These are phyloP conservation scores for Periophthalmus modestus DNA, from an alignment of 2,113 vertebrate species.

Conservation along the genomic window DNA sequence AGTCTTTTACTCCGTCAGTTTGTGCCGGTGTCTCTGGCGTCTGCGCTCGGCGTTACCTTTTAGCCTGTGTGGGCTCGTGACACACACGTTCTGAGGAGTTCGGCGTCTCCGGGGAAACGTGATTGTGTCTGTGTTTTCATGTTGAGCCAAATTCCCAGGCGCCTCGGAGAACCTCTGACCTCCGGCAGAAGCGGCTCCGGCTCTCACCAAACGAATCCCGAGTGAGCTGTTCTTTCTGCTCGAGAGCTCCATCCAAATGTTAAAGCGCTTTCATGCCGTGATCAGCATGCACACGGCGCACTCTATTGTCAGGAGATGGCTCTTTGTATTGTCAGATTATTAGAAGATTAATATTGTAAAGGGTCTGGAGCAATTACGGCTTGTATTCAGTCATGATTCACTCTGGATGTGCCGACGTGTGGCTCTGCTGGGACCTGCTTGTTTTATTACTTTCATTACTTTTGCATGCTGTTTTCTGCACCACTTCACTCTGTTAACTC, in stretches of 20 bases:
- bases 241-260: slow-evolving; percentile 47
- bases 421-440: slow-evolving; percentile 19
- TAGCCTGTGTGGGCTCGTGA: not conserved
- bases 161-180: slow-evolving; percentile 33
- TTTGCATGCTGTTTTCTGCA: slow-evolving; percentile 34
- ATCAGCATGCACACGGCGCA: slow-evolving; percentile 35
- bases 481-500: slow-evolving; percentile 33
- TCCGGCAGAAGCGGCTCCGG: slow-evolving; percentile 28
- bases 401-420: slow-evolving; percentile 25
- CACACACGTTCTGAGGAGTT: slow-evolving; percentile 18
- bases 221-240: slow-evolving; percentile 19
- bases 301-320: slow-evolving; percentile 56
- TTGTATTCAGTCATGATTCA: slow-evolving; percentile 29
- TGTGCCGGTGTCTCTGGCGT: too few species aligned
- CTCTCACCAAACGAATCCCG: slow-evolving; percentile 17
- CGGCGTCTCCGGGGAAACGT: slow-evolving; percentile 26
- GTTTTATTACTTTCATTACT: slow-evolving; percentile 54
- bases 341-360: slow-evolving; percentile 60
- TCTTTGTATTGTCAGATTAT: slow-evolving; percentile 54
- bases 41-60: not conserved
- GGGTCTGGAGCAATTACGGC: slow-evolving; percentile 44
- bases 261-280: slow-evolving; percentile 37
- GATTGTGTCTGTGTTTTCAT: slow-evolving; percentile 22
- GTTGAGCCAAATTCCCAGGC: slow-evolving; percentile 32
- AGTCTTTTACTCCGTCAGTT: too few species aligned